Conservation (phyloP, 2,888 invertebrate genomes). For the Xestia c-nigrum region DNA sequence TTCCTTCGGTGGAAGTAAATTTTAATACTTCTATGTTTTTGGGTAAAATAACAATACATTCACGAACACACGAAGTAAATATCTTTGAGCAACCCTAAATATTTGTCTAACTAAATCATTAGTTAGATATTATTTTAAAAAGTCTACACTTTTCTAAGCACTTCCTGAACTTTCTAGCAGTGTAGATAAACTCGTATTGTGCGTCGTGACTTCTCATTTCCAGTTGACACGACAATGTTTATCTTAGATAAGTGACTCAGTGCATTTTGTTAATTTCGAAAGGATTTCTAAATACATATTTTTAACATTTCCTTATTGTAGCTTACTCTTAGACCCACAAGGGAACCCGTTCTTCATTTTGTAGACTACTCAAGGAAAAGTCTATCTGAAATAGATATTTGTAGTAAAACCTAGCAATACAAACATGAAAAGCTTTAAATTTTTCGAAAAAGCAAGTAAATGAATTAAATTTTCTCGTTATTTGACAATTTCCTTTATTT, state of each 20-base stretch:
- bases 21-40: not conserved
- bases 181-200: slow-evolving; percentile 59
- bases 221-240: slow-evolving; percentile 61
- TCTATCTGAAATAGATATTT: not conserved
- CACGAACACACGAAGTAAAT: not conserved
- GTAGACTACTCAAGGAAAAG: not conserved
- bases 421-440: not conserved
- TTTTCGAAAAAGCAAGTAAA: not conserved
- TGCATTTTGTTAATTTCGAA: slow-evolving; percentile 49
- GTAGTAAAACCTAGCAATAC: not conserved
- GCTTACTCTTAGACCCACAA: not conserved
- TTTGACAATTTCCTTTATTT: not conserved
- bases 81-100: not conserved
- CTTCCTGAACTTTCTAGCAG: slow-evolving; percentile 67
- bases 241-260: slow-evolving; percentile 56
- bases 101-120: slow-evolving; percentile 6
- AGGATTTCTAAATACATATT: not conserved
- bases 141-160: slow-evolving; percentile 52
- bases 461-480: not conserved
- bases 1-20: not conserved
- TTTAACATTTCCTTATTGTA: not conserved
- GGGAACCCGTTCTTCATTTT: not conserved
- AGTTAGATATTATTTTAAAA: slow-evolving; percentile 42
- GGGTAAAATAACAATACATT: too few relatives aligned
- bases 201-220: slow-evolving; percentile 61